Percentiles rank a stretch among this genome's conserved stretches.
Evolutionary conservation across 2,797 vertebrate genomes (phyloP).

Genomic region (Ficedula albicollis): DNA sequence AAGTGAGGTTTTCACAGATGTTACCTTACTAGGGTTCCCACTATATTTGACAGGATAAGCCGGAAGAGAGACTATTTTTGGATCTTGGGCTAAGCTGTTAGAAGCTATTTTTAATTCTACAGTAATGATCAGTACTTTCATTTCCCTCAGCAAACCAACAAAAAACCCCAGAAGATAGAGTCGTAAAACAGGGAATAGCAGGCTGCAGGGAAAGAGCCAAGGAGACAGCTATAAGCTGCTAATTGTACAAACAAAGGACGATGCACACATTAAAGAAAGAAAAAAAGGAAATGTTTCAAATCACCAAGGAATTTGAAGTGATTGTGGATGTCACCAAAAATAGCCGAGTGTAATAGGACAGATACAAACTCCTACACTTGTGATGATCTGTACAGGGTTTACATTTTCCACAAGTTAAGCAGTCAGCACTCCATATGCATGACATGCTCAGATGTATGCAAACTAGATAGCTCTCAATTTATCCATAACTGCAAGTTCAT

Average conservation of each 20-base stretch:
- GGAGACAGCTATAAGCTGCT: conserved; percentile 64
- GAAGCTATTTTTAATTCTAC: conserved; percentile 70
- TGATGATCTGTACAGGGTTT: conserved; percentile 22
- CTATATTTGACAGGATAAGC: conserved; percentile 65
- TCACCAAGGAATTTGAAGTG: not conserved
- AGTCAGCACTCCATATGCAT: conserved; percentile 51
- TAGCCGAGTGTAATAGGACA: not conserved
- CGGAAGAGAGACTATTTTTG: conserved; percentile 65
- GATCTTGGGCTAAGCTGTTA: conserved; percentile 54
- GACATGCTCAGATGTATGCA: conserved; percentile 15
- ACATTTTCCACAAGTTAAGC: conserved; percentile 49
- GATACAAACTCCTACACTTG: conserved; percentile 56
- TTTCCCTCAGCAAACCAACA: conserved; percentile 63
- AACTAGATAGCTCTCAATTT: conserved; percentile 11
- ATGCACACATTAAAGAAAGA: not conserved
- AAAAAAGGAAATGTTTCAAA: not conserved
- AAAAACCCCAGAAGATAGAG: conserved; percentile 39
- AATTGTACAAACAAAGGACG: not conserved
- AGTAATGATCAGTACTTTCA: conserved; percentile 66
- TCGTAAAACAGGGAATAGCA: conserved; percentile 25
- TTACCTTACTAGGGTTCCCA: conserved; percentile 68
- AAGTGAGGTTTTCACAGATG: conserved; percentile 64
- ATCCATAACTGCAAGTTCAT: not conserved
- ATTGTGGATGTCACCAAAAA: conserved; percentile 47
- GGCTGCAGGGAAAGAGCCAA: conserved; percentile 62